Conservation (phyloP, 2,888 invertebrate genomes). For the Junonia oenone region DNA sequence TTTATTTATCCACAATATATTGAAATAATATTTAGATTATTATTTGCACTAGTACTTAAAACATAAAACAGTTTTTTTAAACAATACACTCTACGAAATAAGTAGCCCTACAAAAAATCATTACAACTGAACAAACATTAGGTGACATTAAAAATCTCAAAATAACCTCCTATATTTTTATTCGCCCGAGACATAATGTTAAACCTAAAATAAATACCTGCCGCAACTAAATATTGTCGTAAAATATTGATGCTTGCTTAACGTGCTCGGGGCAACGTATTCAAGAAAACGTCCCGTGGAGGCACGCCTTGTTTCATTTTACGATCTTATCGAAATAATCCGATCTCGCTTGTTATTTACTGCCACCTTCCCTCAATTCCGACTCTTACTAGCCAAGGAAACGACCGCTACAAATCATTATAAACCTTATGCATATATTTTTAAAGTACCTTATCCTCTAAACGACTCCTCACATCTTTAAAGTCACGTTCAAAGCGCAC, state of each 20-base stretch:
- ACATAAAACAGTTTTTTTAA: no score
- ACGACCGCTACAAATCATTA: conserved; percentile 43
- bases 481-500: conserved; percentile 39
- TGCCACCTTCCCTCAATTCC: conserved; percentile 65
- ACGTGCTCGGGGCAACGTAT: conserved; percentile 28
- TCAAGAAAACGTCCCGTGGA: conserved; percentile 58
- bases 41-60: no score
- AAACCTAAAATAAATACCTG: conserved; percentile 7
- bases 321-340: conserved; percentile 80
- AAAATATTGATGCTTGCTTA: conserved; percentile 27
- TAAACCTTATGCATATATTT: conserved; percentile 46
- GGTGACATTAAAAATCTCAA: background rate
- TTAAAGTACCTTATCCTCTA: conserved; percentile 50
- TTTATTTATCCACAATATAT: no score
- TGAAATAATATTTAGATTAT: no score
- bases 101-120: background rate
- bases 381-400: conserved; percentile 49
- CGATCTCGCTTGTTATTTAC: conserved; percentile 77
- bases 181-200: background rate
- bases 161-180: background rate
- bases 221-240: conserved; percentile 13
- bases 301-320: conserved; percentile 76
- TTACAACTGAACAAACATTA: background rate
- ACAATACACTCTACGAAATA: background rate
- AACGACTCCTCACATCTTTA: conserved; percentile 50